Evolutionary conservation across 2,113 vertebrate species (phyloP), one percentile per base, ranked within the genome.

Genomic region (Syrmaticus mikado): DNA sequence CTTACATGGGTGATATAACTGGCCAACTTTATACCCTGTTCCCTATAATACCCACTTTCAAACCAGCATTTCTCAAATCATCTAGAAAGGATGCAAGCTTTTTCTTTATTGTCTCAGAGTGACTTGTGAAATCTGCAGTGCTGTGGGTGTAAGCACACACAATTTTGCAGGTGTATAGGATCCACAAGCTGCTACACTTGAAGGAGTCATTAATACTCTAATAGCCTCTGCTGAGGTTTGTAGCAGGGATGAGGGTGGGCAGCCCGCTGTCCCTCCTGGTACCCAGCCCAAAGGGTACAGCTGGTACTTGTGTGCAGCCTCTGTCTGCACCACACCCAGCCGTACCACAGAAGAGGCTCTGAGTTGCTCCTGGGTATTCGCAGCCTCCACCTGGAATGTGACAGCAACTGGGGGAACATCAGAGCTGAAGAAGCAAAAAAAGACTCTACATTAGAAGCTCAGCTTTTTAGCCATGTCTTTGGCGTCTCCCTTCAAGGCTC

Each of bases 381-480:
- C 75, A 25, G 11, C 25, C 53, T 82, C 48, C 60, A 89, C 55
- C 53, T 85, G 71, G 40, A 73, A 8, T 24, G 9, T 65, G 58
- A 43, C 38, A 91, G 24, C 16, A 85, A 43, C 40, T 55, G 80
- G 57, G 61, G 75, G 60, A 72, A 25, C 14, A 80, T 10, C 2
- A 18, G 43, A 87, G 20, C 8, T 25, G 36, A 38, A 74, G 77
- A 57, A 68, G 11, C 17, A 15, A 74, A 46, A 46, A n/a, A 32
- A 75, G 43, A 28, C 14, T 52, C 52, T 10, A 10, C 34, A n/a
- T 82, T 52, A 62, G 45, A 82, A 61, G 27, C 36, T 53, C 11
- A 32, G 62, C 43, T 90, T 50, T 90, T 91, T 87, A 82, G 14
- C 32, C 93, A 11, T 43, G 28, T 52, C 48, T 78, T 43, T 89